A percentile compares a stretch with the other conserved stretches of the same genome.
These are phyloP conservation scores for Sinocyclocheilus anophthalmus DNA, from an alignment of 2,113 vertebrate species.

Conservation along the genomic window DNA sequence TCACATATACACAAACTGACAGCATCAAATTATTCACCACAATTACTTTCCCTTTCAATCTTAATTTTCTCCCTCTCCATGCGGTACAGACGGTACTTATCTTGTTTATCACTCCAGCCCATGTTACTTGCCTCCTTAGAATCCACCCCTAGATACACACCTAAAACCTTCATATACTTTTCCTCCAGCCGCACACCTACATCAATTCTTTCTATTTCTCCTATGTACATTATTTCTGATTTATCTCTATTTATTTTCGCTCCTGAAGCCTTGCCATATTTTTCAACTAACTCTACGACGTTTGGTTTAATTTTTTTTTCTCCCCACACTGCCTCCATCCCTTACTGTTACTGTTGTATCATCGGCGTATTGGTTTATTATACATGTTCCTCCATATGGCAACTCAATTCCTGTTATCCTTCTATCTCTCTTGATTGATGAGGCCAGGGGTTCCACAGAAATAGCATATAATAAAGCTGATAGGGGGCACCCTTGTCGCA, in stretches of 20 bases:
- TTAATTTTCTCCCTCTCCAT: too few relatives aligned
- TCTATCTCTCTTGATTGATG: neutral
- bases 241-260: neutral
- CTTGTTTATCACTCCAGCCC: neutral
- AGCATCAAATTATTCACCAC: too few relatives aligned
- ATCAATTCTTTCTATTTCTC: neutral
- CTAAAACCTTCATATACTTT: neutral
- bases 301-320: too few relatives aligned
- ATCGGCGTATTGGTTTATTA: neutral
- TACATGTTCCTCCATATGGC: neutral
- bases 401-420: neutral
- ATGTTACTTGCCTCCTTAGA: neutral
- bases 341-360: neutral
- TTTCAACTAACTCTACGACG: neutral
- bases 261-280: neutral
- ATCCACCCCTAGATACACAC: neutral
- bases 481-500: too few relatives aligned
- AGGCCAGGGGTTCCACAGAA: neutral
- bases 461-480: too few relatives aligned
- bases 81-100: neutral
- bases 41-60: too few relatives aligned
- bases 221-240: neutral
- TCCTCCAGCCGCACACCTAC: neutral
- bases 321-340: neutral
- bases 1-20: too few relatives aligned